Evolutionary conservation across 2,113 vertebrate genomes (phyloP).

Genomic region (Neopipo cinnamomea): DNA sequence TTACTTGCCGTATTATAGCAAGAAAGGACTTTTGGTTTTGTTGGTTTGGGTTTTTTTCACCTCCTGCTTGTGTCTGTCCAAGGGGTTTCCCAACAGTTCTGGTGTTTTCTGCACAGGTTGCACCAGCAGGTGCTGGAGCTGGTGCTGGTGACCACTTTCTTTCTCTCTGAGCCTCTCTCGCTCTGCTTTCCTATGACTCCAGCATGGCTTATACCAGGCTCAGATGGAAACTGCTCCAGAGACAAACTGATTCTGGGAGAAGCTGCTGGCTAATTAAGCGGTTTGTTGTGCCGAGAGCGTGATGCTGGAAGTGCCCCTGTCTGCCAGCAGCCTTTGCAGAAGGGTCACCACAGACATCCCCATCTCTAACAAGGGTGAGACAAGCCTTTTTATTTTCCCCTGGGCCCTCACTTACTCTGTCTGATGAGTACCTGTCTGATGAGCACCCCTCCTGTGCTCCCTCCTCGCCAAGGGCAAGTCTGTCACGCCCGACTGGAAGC

Average conservation of each 20-base stretch:
- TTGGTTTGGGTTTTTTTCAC: background rate
- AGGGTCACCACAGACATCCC: background rate
- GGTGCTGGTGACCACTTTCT: background rate
- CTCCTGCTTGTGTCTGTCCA: background rate
- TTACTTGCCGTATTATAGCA: background rate
- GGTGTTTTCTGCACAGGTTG: accelerated
- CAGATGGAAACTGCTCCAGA: background rate
- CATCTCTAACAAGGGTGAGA: background rate
- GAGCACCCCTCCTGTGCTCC: background rate
- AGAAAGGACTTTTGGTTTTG: background rate
- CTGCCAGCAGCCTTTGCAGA: accelerated
- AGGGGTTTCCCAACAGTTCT: background rate
- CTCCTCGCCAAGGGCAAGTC: accelerated
- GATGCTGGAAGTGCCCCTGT: accelerated
- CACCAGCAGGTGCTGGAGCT: accelerated
- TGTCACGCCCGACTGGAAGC: accelerated
- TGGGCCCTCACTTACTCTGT: accelerated
- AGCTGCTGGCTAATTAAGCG: background rate
- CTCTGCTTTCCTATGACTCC: background rate
- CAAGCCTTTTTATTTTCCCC: accelerated
- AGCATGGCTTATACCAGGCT: background rate
- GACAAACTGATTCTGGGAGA: background rate
- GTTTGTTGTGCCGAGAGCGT: accelerated
- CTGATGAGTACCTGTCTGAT: background rate
- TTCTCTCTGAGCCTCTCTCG: background rate